Evolutionary conservation across 2,888 invertebrate genomes (phyloP).

Genomic region (Lochmaea crataegi): DNA sequence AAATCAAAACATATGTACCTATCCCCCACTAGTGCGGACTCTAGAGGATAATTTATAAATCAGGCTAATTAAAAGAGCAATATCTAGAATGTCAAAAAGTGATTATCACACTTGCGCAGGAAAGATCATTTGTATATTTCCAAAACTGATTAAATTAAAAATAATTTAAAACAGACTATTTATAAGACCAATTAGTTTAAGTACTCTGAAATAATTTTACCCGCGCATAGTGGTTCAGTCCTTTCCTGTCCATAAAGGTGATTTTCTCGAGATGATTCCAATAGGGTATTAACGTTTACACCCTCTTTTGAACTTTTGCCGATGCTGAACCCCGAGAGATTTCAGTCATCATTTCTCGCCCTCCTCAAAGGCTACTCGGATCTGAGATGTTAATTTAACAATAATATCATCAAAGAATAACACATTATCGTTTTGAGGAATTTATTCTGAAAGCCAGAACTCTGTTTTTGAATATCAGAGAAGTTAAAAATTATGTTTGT

Average conservation of each 20-base stretch:
- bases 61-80: no score
- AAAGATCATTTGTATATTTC: no score
- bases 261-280: slow-evolving; percentile 21
- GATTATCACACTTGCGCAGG: no score
- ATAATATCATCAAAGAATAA: slow-evolving; percentile 14
- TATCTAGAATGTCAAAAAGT: no score
- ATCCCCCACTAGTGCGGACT: no score
- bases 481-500: neutral
- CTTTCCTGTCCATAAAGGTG: slow-evolving; percentile 12
- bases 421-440: neutral
- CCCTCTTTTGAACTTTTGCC: slow-evolving; percentile 25
- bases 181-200: neutral
- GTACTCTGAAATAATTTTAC: neutral
- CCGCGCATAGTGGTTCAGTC: neutral
- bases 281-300: slow-evolving; percentile 21
- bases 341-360: slow-evolving; percentile 24
- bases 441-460: neutral
- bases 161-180: no score
- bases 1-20: no score
- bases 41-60: no score
- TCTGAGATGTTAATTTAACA: slow-evolving; percentile 16
- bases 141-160: no score
- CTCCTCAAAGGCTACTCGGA: slow-evolving; percentile 1
- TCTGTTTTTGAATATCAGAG: slow-evolving; percentile 1
- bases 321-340: slow-evolving; percentile 15